These are phyloP conservation scores for Papilio glaucus DNA, from an alignment of 1,140 invertebrate genomes.

Conservation along the genomic window DNA sequence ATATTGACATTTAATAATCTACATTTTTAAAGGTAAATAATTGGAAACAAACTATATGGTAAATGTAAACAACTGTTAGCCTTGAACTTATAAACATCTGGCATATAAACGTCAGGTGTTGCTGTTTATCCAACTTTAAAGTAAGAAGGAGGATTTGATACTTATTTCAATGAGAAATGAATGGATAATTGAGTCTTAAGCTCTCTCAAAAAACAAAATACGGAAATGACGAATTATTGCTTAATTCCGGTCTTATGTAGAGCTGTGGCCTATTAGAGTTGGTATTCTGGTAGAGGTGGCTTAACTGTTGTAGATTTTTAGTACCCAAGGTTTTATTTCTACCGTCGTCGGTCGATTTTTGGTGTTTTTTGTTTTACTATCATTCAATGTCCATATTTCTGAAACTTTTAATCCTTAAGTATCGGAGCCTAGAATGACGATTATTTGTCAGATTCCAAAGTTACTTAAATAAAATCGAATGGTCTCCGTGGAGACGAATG, in stretches of 20 bases:
- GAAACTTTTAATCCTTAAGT: not conserved
- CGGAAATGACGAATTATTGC: no score
- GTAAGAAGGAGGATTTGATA: not conserved
- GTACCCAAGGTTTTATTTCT: not conserved
- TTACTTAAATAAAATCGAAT: conserved; percentile 21
- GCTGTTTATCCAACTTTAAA: not conserved
- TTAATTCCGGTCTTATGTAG: no score
- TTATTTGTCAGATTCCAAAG: not conserved
- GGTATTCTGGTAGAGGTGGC: no score
- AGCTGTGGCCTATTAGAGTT: no score
- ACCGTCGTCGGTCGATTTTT: no score
- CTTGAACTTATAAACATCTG: not conserved
- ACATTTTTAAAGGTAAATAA: not conserved
- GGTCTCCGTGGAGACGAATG: not conserved
- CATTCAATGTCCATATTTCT: not conserved
- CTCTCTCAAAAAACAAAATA: no score
- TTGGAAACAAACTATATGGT: not conserved
- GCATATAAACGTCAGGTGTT: no score
- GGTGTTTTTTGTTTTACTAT: not conserved
- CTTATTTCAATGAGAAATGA: not conserved
- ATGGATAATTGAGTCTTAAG: no score
- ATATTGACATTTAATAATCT: not conserved
- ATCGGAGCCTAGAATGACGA: not conserved
- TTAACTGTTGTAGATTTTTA: not conserved
- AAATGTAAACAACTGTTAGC: not conserved